phyloP scores from a whole-genome alignment of 2,888 invertebrate species.

The Pardosa pseudoannulata region DNA sequence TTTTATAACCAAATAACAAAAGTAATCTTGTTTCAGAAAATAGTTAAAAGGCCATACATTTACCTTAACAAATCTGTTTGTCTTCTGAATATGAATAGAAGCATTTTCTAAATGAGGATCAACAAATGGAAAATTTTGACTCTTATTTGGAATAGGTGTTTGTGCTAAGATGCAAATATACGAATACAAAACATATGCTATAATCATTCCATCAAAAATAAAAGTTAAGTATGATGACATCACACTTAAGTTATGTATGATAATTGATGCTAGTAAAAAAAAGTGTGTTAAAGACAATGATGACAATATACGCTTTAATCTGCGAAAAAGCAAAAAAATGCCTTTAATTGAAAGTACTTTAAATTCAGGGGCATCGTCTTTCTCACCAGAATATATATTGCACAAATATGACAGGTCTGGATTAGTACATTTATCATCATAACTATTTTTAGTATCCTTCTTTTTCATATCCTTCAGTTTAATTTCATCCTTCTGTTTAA shows the following conservation, averaged over 20 bases:
- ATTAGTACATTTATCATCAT: background rate
- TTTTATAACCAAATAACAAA: no score
- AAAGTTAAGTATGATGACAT: slow-evolving; percentile 21
- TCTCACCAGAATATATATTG: slow-evolving; percentile 27
- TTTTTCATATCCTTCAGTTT: slow-evolving; percentile 23
- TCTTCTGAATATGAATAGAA: slow-evolving; percentile 17
- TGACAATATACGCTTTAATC: slow-evolving; percentile 4
- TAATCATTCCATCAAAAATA: slow-evolving; percentile 39
- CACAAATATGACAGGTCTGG: background rate
- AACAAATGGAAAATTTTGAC: slow-evolving; percentile 7
- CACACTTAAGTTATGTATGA: slow-evolving; percentile 39
- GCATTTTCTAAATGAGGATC: slow-evolving; percentile 34
- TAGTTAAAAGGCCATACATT: no score
- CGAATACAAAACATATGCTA: slow-evolving; percentile 30
- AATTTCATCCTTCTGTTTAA: slow-evolving; percentile 20
- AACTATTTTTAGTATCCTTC: background rate
- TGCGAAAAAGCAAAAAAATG: background rate
- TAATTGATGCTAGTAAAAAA: slow-evolving; percentile 27
- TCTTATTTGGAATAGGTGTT: background rate
- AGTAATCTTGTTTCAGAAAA: no score
- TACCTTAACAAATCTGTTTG: slow-evolving; percentile 24
- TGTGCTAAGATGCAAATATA: slow-evolving; percentile 27
- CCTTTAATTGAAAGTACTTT: background rate
- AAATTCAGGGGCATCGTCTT: background rate
- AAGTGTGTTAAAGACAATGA: slow-evolving; percentile 26